Conservation (phyloP, 2,888 invertebrate species). For the Sarcophaga rosellei region DNA sequence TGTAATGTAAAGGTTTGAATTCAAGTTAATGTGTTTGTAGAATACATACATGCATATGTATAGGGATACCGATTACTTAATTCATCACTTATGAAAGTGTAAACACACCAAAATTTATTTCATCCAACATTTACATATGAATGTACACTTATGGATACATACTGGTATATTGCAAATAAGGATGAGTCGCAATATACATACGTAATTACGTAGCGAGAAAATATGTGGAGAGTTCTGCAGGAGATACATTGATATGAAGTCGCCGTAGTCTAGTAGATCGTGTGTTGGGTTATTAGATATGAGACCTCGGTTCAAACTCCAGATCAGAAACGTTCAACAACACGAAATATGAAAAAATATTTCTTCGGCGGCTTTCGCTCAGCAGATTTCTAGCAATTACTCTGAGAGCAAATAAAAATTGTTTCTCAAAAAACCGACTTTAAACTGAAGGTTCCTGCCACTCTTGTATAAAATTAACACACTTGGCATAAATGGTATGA, state of each 20-base stretch:
- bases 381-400: no score
- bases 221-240: not conserved
- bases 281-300: no score
- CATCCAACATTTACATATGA: not conserved
- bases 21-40: not conserved
- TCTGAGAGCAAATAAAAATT: no score
- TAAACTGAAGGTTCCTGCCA: no score
- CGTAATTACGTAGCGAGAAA: not conserved
- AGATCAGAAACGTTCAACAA: no score
- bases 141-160: not conserved
- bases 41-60: not conserved
- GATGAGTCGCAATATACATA: not conserved
- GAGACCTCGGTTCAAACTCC: no score
- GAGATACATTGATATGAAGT: not conserved
- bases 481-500: no score
- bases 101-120: constrained; percentile 24
- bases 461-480: no score
- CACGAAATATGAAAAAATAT: no score
- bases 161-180: not conserved
- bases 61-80: constrained; percentile 27
- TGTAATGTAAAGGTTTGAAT: not conserved
- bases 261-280: no score
- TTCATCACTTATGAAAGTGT: constrained; percentile 48
- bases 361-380: no score
- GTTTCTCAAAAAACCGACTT: no score